Percentiles rank a stretch among this genome's conserved stretches.
phyloP scores from a whole-genome alignment of 2,113 vertebrate species.

The Ariopsis seemanni region DNA sequence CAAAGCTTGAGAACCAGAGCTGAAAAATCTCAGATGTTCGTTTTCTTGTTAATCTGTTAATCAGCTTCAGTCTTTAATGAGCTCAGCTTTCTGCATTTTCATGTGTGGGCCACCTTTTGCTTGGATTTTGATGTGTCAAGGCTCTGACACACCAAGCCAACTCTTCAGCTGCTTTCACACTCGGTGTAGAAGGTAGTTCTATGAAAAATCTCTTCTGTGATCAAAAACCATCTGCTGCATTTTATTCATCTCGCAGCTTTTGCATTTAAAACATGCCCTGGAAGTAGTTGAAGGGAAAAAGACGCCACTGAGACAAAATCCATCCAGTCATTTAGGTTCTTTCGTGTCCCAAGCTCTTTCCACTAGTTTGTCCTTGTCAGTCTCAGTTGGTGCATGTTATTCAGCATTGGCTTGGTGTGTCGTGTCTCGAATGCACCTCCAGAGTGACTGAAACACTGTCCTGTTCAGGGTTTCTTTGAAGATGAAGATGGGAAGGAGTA shows the following conservation, averaged over 20 bases:
- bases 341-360: not conserved
- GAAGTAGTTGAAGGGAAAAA: not conserved
- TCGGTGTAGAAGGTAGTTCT: not conserved
- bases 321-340: not conserved
- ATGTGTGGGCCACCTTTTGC: not conserved
- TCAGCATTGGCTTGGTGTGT: not conserved
- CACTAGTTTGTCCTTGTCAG: not conserved
- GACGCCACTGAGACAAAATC: not conserved
- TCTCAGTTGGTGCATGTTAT: not conserved
- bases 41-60: not conserved
- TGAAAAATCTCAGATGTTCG: not conserved
- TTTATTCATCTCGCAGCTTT: not conserved
- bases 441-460: not conserved
- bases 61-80: not conserved
- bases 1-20: not conserved
- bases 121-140: not conserved
- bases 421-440: not conserved
- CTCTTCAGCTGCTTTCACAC: not conserved
- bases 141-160: not conserved
- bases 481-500: conserved; percentile 98
- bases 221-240: not conserved
- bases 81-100: not conserved
- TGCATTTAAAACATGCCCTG: not conserved
- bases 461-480: conserved; percentile 88
- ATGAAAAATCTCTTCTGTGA: not conserved